Evolutionary conservation across 2,797 vertebrate genomes (phyloP).

Genomic region (Eulemur rubriventer): DNA sequence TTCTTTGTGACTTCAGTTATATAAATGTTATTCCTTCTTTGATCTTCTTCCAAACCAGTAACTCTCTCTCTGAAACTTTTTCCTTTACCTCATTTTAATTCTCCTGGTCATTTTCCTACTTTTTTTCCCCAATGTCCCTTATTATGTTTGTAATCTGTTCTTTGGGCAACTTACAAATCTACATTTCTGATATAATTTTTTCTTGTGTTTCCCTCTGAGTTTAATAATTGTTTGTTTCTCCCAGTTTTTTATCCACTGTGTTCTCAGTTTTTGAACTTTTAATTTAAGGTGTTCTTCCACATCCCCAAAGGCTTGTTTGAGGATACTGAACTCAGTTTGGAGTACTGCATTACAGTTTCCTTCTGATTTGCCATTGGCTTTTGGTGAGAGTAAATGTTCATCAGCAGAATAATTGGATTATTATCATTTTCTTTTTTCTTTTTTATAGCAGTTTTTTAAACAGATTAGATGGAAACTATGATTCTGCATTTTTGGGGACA

Average conservation of each 20-base stretch:
- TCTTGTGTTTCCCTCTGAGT: neutral
- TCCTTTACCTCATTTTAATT: neutral
- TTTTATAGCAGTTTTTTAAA: neutral
- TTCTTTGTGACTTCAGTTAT: neutral
- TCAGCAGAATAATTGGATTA: neutral
- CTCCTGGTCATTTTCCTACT: neutral
- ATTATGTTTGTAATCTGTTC: neutral
- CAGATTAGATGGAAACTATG: neutral
- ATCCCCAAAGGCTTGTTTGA: neutral
- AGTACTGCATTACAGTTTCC: neutral
- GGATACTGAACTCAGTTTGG: neutral
- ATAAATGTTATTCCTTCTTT: neutral
- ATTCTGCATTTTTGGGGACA: neutral
- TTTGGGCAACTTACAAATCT: neutral
- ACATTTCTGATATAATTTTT: neutral
- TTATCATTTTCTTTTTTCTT: neutral
- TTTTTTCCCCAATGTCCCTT: neutral
- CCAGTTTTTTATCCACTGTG: neutral
- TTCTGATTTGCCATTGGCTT: neutral
- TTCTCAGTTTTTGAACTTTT: neutral
- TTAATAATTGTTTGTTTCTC: neutral
- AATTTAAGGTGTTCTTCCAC: neutral
- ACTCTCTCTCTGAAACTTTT: neutral
- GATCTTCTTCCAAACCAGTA: neutral
- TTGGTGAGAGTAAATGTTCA: neutral